Evolutionary conservation across 2,113 vertebrate species (phyloP), one percentile per base, ranked within the genome.

Genomic region (Mormyrus lacerda): DNA sequence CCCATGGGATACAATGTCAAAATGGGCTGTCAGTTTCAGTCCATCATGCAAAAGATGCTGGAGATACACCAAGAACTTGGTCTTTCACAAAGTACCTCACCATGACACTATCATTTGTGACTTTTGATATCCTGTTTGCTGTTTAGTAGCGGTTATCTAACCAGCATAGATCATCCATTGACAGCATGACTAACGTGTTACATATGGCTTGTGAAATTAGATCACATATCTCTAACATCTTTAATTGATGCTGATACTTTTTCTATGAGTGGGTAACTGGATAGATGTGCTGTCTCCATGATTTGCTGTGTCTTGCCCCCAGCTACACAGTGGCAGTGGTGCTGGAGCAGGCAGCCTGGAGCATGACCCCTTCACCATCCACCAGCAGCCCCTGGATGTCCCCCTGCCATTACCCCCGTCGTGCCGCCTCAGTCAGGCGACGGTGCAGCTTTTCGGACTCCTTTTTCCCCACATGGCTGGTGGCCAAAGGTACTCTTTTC

Each of bases 281-380:
- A 31, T 69, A 31, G n/a, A 11, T 69, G 61, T 69, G 42, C 44
- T n/a, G 82, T 45, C 19, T 47, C 82, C 7, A 10, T 84, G 19
- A 84, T 24, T 31, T 83, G 31, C 42, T 50, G 87, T 79, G 69
- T 87, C 15, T 89, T 91, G 1, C 76, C 91, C 91, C 10, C 79
- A 97, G 96, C 95, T 98, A 91, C 94, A 98, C 65, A 94, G 95
- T 86, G 94, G 95, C 92, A 96, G 94, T 95, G 93, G 91, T 61
- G 89, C 95, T 91, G 95, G 96, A 86, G 96, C 95, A 15, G 97
- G 95, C 87, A 97, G 96, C 89, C 95, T 99, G 83, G 98, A 99
- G 53, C 95, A 97, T 89, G 97, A 99, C 79, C 95, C 96, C 90
- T 96, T 97, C 86, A 95, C 95, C 61, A 93, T 99, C 91, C 98